Evolutionary conservation across 2,113 vertebrate species (phyloP), one percentile per base, ranked within the genome.

Genomic region (Mystacornis crossleyi): DNA sequence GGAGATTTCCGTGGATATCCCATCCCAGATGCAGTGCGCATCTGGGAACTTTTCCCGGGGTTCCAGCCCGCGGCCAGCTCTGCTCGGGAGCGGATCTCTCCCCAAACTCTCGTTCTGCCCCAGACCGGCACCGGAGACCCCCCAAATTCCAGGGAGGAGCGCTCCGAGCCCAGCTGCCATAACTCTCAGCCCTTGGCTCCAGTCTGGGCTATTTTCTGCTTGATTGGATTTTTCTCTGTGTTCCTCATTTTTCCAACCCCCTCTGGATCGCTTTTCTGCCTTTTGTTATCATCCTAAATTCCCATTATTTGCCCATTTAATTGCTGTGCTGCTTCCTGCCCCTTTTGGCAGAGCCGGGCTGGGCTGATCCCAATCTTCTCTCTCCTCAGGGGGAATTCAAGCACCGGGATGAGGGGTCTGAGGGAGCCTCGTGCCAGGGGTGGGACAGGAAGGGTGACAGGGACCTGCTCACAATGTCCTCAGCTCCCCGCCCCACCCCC

Each of bases 201-300:
- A 21, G 15, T 34, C 4, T 0, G 4, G 55, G 69, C 69, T 64
- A 51, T 97, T 94, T 95, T 95, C 93, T 71, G 69, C 92, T 79
- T 73, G 80, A 78, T 43, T 94, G 82, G 51, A 38, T 86, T 81
- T 97, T 83, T 23, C 75, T 91, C 72, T 10, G 10, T 61, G 77
- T 73, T 96, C 77, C 34, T 70, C 18, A 84, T 91, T 89, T 93
- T 79, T 29, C 77, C 51, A 14, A 14, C 36, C 34, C 80, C 72
- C 53, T 69, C 50, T 8, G 3, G 72, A 86, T 91, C 50, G 69
- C 85, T 90, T 45, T 82, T 77, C 64, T 74, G 93, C 67, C 91
- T 95, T 95, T 96, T 95, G 91, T 94, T 89, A 36, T 3, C 81
- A 51, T 94, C 81, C 91, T 67, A 73, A 94, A 86, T 94, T 50